These are phyloP conservation scores for Recurvirostra avosetta DNA, from an alignment of 2,113 vertebrate genomes.

Conservation along the genomic window DNA sequence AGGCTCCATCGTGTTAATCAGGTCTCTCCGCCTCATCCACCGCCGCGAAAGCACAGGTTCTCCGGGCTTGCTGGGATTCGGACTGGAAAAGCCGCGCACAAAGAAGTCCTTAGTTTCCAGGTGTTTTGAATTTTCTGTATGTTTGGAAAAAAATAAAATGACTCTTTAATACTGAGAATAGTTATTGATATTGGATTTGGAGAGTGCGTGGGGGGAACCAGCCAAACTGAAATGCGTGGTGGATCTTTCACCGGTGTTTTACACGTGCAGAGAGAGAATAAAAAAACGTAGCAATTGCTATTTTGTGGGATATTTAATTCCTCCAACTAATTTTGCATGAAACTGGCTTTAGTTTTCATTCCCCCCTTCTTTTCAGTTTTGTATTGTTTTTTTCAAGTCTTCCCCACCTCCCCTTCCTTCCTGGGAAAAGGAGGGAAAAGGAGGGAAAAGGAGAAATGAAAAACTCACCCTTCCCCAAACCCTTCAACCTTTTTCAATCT, in stretches of 20 bases:
- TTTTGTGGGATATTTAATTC: background rate
- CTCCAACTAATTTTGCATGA: background rate
- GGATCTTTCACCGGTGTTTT: background rate
- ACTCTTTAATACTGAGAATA: background rate
- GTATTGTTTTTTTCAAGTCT: background rate
- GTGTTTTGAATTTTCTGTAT: background rate
- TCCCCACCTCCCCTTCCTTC: background rate
- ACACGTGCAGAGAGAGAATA: background rate
- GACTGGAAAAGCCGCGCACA: background rate
- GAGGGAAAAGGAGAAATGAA: background rate
- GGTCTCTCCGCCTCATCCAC: background rate
- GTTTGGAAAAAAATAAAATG: background rate
- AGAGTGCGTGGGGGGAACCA: fast-evolving
- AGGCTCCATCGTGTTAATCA: fast-evolving
- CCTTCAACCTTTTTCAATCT: background rate
- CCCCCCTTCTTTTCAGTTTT: background rate
- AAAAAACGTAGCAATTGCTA: background rate
- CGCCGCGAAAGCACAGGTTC: background rate
- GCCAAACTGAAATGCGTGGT: background rate
- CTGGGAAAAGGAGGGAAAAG: background rate
- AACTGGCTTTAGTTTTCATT: background rate
- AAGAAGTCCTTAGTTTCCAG: background rate
- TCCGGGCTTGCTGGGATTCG: background rate
- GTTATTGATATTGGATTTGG: background rate
- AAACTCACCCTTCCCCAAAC: background rate